Evolutionary conservation across 23 tunicate genomes (phyloP), one percentile per base, ranked within the genome.

Genomic region (Oikopleura dioica): DNA sequence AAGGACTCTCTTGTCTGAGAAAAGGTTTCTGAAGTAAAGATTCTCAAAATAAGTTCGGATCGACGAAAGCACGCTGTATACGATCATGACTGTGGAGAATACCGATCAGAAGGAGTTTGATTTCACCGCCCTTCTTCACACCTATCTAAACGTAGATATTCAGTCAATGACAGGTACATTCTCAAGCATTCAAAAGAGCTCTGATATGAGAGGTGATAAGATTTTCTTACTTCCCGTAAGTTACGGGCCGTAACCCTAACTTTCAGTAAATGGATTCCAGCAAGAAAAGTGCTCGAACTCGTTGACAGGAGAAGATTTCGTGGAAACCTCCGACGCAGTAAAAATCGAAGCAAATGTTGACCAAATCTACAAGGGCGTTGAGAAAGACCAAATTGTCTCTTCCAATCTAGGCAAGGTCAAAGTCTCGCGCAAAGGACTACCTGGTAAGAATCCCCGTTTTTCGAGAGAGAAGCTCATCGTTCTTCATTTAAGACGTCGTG

Each of bases 101-200:
- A 78, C 81, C 37, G 94, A 82, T 33, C 1, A 38, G 34, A 38
- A 78, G 0, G 51, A 68, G 38, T 92, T 92, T 83, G 98, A 92
- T 58, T 92, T 92, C 79, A 92, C 98, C 1, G 81, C 94, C 1
- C 59, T 92, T 63, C 51, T 92, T 21, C 98, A 92, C 83, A 92
- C 98, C 24, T 92, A 92, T 77, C 35, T 92, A 36, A 77, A 50
- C 68, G 94, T 92, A 2, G 72, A 63, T 63, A 26, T 63, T 23
- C 72, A 23, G n/a, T 63, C 72, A 16, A 2, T n/a, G n/a, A n/a
- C n/a, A n/a, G n/a, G n/a, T n/a, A n/a, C n/a, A n/a, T n/a, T n/a
- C n/a, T n/a, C n/a, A n/a, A n/a, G n/a, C n/a, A n/a, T n/a, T n/a
- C n/a, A n/a, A n/a, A n/a, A n/a, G n/a, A n/a, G n/a, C n/a, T n/a